Evolutionary conservation across 1,140 invertebrate genomes (phyloP).

Genomic region (Nixonia krombeini): DNA sequence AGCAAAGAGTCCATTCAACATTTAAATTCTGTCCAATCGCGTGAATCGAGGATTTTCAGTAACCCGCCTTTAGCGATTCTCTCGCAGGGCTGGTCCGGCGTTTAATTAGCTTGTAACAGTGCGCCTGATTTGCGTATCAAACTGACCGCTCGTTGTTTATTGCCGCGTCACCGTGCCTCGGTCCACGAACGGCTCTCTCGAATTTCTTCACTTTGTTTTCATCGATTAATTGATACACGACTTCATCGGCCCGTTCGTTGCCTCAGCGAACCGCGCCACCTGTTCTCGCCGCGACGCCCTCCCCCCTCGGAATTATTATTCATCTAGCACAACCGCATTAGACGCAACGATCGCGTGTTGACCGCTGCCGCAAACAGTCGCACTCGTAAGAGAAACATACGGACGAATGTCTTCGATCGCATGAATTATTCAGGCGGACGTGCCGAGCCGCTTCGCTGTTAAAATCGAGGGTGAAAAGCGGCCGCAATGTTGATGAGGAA

Average conservation of each 20-base stretch:
- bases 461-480: conserved; percentile 3
- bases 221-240: no score
- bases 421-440: conserved; percentile 48
- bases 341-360: conserved; percentile 8
- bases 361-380: conserved; percentile 3
- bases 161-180: no score
- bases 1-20: no score
- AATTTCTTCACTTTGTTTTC: no score
- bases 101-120: not conserved
- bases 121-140: conserved; percentile 1
- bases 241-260: no score
- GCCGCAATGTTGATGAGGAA: not conserved
- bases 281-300: no score
- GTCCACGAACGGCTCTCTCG: no score
- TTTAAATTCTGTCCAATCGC: no score
- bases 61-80: not conserved
- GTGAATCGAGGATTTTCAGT: no score
- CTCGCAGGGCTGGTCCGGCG: not conserved
- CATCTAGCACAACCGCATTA: conserved; percentile 1
- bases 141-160: conserved; percentile 1
- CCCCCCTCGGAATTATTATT: conserved; percentile 7
- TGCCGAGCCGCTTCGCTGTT: conserved; percentile 10
- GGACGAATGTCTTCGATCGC: conserved; percentile 32
- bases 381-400: conserved; percentile 14
- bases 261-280: no score